Evolutionary conservation across 1,140 invertebrate genomes (phyloP).

Genomic region (Probaryconus sp.): DNA sequence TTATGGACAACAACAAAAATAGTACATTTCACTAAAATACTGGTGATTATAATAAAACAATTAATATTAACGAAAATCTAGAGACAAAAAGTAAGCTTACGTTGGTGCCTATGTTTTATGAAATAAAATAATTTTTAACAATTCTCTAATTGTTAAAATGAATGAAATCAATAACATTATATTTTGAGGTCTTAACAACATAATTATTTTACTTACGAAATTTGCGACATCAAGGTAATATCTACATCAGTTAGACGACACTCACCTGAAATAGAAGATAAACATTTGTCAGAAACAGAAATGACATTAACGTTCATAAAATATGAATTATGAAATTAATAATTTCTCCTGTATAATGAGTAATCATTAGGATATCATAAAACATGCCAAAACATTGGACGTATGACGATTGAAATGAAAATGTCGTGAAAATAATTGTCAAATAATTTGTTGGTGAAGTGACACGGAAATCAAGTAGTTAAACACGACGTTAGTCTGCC

Average conservation of each 20-base stretch:
- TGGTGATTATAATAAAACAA: too few species aligned
- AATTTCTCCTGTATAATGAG: background rate
- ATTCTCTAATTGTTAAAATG: too few species aligned
- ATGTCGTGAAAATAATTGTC: constrained; percentile 39
- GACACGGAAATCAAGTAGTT: constrained; percentile 37
- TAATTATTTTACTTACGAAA: constrained; percentile 33
- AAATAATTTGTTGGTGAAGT: constrained; percentile 13
- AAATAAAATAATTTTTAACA: too few species aligned
- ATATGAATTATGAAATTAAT: background rate
- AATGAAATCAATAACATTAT: too few species aligned
- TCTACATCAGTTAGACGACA: background rate
- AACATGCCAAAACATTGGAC: constrained; percentile 7
- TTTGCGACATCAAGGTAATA: background rate
- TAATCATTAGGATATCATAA: background rate
- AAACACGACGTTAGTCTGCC: constrained; percentile 28
- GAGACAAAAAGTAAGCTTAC: too few species aligned
- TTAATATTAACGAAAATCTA: too few species aligned
- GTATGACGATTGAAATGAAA: constrained; percentile 32
- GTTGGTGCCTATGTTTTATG: too few species aligned
- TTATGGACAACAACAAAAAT: too few species aligned
- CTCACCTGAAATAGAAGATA: constrained; percentile 63
- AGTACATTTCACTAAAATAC: too few species aligned
- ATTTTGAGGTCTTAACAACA: too few species aligned
- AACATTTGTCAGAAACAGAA: constrained; percentile 2
- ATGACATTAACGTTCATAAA: background rate